phyloP scores from a whole-genome alignment of 23 tunicate genomes.

The Trididemnum nubilum region DNA sequence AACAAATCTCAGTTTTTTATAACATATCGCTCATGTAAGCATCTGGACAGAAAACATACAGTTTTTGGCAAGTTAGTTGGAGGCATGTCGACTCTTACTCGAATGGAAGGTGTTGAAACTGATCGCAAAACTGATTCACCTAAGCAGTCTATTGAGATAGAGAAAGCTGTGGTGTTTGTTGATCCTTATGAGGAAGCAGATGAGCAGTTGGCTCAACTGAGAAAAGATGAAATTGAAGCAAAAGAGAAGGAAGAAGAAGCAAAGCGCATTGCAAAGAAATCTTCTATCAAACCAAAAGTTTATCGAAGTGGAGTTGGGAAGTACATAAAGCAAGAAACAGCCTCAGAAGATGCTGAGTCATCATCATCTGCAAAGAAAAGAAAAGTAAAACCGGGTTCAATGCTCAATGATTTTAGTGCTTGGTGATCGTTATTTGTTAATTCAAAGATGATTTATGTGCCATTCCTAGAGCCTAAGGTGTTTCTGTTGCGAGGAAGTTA shows the following conservation, averaged over 20 bases:
- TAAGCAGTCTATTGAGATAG: constrained; percentile 51
- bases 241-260: constrained; percentile 48
- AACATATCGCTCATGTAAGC: constrained; percentile 93
- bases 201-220: constrained; percentile 66
- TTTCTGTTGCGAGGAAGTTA: too few species aligned
- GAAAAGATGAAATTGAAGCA: constrained; percentile 74
- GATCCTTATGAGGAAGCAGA: constrained; percentile 97
- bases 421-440: constrained; percentile 57
- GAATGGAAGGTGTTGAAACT: constrained; percentile 77
- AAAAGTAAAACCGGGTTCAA: constrained; percentile 39
- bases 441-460: too few species aligned
- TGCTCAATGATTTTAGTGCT: constrained; percentile 68
- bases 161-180: constrained; percentile 75
- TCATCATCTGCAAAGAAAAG: constrained; percentile 31
- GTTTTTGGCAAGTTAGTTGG: constrained; percentile 95
- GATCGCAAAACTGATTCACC: constrained; percentile 89
- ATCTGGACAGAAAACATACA: constrained; percentile 90
- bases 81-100: constrained; percentile 67
- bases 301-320: constrained; percentile 88
- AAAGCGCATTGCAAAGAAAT: constrained; percentile 1
- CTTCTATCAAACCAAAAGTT: constrained; percentile 55
- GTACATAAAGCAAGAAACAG: constrained; percentile 53
- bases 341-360: neutral
- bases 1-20: constrained; percentile 96
- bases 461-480: too few species aligned